Percentiles rank a stretch among this genome's conserved stretches.
Evolutionary conservation across 2,888 invertebrate genomes (phyloP).

Genomic region (Endomychus coccineus): DNA sequence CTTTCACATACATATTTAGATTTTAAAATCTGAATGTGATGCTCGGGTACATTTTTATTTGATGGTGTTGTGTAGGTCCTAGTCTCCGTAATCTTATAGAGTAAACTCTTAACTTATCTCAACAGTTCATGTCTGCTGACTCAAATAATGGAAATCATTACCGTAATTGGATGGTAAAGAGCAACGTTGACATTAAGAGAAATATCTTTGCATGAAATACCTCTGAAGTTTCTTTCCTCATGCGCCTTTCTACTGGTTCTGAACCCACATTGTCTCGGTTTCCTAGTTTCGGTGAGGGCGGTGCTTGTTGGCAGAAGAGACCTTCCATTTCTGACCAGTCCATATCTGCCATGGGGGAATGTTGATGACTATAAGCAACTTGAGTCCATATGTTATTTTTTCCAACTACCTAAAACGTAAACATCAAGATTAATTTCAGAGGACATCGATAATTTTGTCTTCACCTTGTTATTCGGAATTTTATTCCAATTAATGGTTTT

Average conservation of each 20-base stretch:
- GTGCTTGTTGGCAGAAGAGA: slow-evolving; percentile 83
- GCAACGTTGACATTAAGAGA: no score
- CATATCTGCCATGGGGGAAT: slow-evolving; percentile 74
- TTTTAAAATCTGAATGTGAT: no score
- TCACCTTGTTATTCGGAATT: slow-evolving; percentile 85
- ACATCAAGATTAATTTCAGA: no score
- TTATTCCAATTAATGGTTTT: slow-evolving; percentile 98
- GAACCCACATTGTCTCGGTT: slow-evolving; percentile 38
- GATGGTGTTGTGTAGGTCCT: no score
- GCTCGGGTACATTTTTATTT: no score
- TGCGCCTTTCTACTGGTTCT: slow-evolving; percentile 50
- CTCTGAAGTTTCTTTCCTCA: slow-evolving; percentile 74
- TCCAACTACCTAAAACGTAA: slow-evolving; percentile 62
- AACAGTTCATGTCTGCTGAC: no score
- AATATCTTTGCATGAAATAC: slow-evolving; percentile 35
- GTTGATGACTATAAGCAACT: slow-evolving; percentile 77
- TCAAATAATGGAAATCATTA: background rate
- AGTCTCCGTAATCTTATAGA: no score
- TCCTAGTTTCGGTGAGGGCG: slow-evolving; percentile 50
- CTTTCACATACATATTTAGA: no score
- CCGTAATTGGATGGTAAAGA: background rate
- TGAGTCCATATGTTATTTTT: slow-evolving; percentile 90
- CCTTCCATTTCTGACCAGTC: slow-evolving; percentile 94
- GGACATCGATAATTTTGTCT: no score
- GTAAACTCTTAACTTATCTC: no score